Evolutionary conservation across 2,888 invertebrate genomes (phyloP), one percentile per base, ranked within the genome.

Genomic region (Andrena dorsata): DNA sequence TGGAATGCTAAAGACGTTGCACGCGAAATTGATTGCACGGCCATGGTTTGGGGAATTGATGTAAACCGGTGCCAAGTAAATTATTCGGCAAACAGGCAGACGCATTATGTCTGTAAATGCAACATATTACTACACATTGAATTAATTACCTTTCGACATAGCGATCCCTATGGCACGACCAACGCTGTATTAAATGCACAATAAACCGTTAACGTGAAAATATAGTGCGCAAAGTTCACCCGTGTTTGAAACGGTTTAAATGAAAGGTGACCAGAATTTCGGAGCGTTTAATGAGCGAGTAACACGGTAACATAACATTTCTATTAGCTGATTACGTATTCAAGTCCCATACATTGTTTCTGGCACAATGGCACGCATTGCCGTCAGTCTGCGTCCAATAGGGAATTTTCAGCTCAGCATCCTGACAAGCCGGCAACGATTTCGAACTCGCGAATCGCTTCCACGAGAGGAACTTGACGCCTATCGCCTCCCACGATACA

Each of bases 61-160:
- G 66, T 49, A 35, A 49, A 23, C 32, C 66, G 61, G 28, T 26
- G 26, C n/a, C 28, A 72, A 68, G 49, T 69, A 69, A 80, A 80
- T 81, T 69, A 81, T 64, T 65, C 58, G 58, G 30, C 41, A 64
- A 70, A 69, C 53, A 41, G 23, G 47, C 16, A 28, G 28, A 28
- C 47, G 47, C 66, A 66, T 65, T 71, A 70, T 69, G 26, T 30
- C 20, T 20, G 6, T 58, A 63, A 63, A 35, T 30, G 56, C 81
- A 63, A 63, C 73, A 47, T 32, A 64, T 68, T 75, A 51, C 53
- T 20, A 23, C 61, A n/a, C 65, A 47, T 30, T 13, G 69, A 81
- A 60, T 71, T 71, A 82, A 82, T 81, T 76, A 68, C 61, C 53
- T 70, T 63, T 71, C 69, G 56, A 60, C 76, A 23, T 30, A 66